These are phyloP conservation scores for Psettodes erumei DNA, from an alignment of 2,113 vertebrate genomes.

Conservation along the genomic window DNA sequence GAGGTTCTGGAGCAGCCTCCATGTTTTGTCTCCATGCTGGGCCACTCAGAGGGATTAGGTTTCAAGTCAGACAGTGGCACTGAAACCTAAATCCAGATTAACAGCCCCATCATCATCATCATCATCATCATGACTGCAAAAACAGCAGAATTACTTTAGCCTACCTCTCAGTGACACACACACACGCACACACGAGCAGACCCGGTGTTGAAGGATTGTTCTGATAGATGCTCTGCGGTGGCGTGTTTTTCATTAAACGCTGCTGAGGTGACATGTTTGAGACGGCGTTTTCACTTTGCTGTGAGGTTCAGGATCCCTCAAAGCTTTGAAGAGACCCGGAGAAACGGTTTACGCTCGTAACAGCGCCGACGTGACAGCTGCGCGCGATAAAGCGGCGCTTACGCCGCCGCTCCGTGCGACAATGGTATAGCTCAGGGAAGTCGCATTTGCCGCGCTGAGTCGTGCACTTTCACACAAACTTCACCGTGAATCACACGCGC, in stretches of 20 bases:
- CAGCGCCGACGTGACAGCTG: slow-evolving; percentile 12
- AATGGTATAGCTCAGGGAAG: neutral
- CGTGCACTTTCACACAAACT: neutral
- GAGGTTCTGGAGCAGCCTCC: slow-evolving; percentile 6
- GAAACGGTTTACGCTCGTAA: neutral
- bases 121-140: slow-evolving; percentile 52
- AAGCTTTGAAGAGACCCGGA: neutral
- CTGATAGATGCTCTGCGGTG: slow-evolving; percentile 28
- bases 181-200: slow-evolving; percentile 29
- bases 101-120: too few species aligned
- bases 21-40: slow-evolving; percentile 50
- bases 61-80: slow-evolving; percentile 59
- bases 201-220: slow-evolving; percentile 46
- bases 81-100: slow-evolving; percentile 78
- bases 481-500: neutral
- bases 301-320: slow-evolving; percentile 25
- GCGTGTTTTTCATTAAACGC: slow-evolving; percentile 48
- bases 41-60: slow-evolving; percentile 69
- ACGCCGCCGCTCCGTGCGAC: slow-evolving; percentile 11
- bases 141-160: slow-evolving; percentile 61
- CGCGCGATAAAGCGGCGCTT: neutral
- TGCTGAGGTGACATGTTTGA: slow-evolving; percentile 44
- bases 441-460: neutral
- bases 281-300: slow-evolving; percentile 17
- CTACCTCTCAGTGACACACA: slow-evolving; percentile 70